These are phyloP conservation scores for Lutjanus erythropterus DNA, from an alignment of 2,113 vertebrate species.

Conservation along the genomic window DNA sequence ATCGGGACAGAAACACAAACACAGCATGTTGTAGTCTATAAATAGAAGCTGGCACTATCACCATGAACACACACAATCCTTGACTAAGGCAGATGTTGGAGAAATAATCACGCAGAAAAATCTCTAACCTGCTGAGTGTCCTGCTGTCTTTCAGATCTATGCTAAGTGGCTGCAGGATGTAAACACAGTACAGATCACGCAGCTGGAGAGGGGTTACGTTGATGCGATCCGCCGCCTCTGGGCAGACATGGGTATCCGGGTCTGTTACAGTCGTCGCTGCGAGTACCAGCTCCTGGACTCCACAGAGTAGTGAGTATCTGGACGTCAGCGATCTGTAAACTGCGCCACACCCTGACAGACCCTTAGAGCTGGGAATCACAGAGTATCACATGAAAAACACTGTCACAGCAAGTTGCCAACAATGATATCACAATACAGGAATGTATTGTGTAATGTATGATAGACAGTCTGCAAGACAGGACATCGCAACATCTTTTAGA, in stretches of 20 bases:
- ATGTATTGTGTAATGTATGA: background rate
- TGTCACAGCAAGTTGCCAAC: background rate
- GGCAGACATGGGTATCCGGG: conserved; percentile 85
- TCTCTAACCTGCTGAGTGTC: background rate
- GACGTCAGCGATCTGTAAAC: background rate
- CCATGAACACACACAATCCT: conserved; percentile 2
- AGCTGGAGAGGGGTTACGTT: conserved; percentile 74
- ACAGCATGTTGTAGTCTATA: background rate
- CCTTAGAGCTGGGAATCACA: background rate
- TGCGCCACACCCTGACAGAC: conserved; percentile 3
- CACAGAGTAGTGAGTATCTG: conserved; percentile 89
- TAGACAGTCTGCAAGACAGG: background rate
- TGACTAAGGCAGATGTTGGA: background rate
- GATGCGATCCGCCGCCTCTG: conserved; percentile 87
- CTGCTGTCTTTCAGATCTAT: conserved; percentile 78
- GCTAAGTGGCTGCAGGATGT: conserved; percentile 84
- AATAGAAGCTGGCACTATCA: background rate
- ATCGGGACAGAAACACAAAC: background rate
- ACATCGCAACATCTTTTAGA: background rate
- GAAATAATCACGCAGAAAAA: background rate
- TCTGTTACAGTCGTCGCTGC: conserved; percentile 89
- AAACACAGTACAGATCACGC: conserved; percentile 82
- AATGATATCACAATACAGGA: conserved; percentile 13
- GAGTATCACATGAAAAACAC: background rate
- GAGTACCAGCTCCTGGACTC: conserved; percentile 93